Percentiles rank a stretch among this genome's conserved stretches.
Evolutionary conservation across 2,888 invertebrate species (phyloP).

Genomic region (Apotomis capreana): DNA sequence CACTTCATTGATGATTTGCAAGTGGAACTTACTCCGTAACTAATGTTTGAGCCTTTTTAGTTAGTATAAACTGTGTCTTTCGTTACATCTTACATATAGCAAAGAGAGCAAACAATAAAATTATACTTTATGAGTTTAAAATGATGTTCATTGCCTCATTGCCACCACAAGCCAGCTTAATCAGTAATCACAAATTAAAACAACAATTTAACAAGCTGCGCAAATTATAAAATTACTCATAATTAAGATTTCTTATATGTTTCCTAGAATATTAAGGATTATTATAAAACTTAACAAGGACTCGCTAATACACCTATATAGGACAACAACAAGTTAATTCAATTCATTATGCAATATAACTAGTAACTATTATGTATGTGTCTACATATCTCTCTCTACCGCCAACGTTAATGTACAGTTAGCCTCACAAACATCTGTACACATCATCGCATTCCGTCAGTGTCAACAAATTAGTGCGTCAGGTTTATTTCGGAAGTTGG

Average conservation of each 20-base stretch:
- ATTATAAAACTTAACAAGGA: slow-evolving; percentile 25
- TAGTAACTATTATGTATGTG: neutral
- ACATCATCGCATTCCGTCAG: too few relatives aligned
- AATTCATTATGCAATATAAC: slow-evolving; percentile 17
- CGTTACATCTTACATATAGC: neutral
- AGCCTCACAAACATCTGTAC: neutral
- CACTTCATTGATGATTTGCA: slow-evolving; percentile 1
- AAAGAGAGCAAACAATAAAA: slow-evolving; percentile 12
- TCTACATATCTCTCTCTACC: neutral
- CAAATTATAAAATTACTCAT: slow-evolving; percentile 7
- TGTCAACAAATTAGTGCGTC: too few relatives aligned
- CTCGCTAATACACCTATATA: neutral
- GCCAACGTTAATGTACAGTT: neutral
- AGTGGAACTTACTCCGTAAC: slow-evolving; percentile 5
- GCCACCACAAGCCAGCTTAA: neutral
- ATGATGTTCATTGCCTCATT: neutral
- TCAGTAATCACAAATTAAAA: neutral
- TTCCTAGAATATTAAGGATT: slow-evolving; percentile 7
- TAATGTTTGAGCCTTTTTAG: slow-evolving; percentile 29
- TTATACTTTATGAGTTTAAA: neutral
- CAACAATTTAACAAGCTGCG: slow-evolving; percentile 17
- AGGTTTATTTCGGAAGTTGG: too few relatives aligned
- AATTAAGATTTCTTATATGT: neutral
- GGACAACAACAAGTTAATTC: neutral
- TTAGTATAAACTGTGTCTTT: slow-evolving; percentile 2